Evolutionary conservation across 2,888 invertebrate genomes (phyloP).

Genomic region (Lutraria lutraria): DNA sequence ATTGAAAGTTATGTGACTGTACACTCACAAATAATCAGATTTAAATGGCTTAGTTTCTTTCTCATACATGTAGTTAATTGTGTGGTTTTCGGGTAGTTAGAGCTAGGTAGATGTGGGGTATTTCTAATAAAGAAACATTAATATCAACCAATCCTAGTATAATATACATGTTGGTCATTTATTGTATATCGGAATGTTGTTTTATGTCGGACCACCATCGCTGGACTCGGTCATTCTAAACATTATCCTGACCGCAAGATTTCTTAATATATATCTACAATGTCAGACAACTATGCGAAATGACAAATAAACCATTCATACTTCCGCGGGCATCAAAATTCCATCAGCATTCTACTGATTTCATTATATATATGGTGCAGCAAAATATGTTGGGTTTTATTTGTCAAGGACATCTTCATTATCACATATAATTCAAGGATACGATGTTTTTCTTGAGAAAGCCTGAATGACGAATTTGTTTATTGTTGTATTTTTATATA

Average conservation of each 20-base stretch:
- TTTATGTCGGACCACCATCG: slow-evolving; percentile 42
- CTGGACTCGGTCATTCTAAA: slow-evolving; percentile 25
- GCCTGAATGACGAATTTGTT: too few relatives aligned
- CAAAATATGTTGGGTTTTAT: not conserved
- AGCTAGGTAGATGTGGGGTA: not conserved
- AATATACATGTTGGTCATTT: not conserved
- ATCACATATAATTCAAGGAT: too few relatives aligned
- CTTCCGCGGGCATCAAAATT: slow-evolving; percentile 41
- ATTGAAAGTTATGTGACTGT: not conserved
- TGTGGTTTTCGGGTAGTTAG: not conserved
- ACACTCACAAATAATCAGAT: slow-evolving; percentile 1
- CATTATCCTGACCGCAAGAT: slow-evolving; percentile 37
- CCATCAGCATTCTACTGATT: not conserved
- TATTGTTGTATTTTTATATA: too few relatives aligned
- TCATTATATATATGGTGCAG: not conserved
- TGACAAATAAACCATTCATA: slow-evolving; percentile 23
- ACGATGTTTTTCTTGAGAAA: too few relatives aligned
- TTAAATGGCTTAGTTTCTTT: not conserved
- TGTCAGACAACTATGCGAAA: slow-evolving; percentile 36
- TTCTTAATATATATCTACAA: slow-evolving; percentile 20
- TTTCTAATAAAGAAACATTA: not conserved
- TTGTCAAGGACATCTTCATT: not conserved
- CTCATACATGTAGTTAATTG: not conserved
- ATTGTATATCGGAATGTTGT: slow-evolving; percentile 28
- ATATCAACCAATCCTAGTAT: not conserved